Conservation (phyloP, 2,888 invertebrate genomes). For the Oscheius sp. region DNA sequence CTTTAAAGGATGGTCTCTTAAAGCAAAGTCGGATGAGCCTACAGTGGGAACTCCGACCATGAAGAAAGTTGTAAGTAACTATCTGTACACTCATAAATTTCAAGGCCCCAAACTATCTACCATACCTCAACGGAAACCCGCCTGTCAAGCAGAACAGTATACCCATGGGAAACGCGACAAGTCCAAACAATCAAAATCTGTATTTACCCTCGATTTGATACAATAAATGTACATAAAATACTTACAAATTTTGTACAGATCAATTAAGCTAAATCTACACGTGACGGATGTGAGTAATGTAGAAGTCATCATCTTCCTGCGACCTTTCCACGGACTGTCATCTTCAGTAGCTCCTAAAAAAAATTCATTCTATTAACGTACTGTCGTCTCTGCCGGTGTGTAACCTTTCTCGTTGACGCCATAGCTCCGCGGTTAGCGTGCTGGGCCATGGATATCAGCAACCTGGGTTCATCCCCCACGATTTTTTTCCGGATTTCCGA, state of each 20-base stretch:
- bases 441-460: too few species aligned
- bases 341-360: too few species aligned
- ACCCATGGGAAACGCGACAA: conserved; percentile 16
- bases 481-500: too few species aligned
- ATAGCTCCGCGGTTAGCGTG: too few species aligned
- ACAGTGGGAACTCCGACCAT: conserved; percentile 21
- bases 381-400: too few species aligned
- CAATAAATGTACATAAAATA: not conserved
- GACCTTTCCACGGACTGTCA: too few species aligned
- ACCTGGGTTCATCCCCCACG: too few species aligned
- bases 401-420: too few species aligned
- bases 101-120: conserved; percentile 33
- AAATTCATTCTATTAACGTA: too few species aligned
- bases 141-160: conserved; percentile 19
- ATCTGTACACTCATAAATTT: not conserved
- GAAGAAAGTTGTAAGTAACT: conserved; percentile 22
- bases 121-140: conserved; percentile 34
- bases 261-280: not conserved
- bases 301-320: too few species aligned
- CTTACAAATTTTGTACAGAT: not conserved
- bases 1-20: conserved; percentile 79
- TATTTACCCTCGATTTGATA: conserved; percentile 33
- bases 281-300: not conserved
- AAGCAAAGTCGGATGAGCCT: conserved; percentile 77
- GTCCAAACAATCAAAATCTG: conserved; percentile 17